Evolutionary conservation across 1,140 invertebrate genomes (phyloP).

Genomic region (Lutraria rhynchaena): DNA sequence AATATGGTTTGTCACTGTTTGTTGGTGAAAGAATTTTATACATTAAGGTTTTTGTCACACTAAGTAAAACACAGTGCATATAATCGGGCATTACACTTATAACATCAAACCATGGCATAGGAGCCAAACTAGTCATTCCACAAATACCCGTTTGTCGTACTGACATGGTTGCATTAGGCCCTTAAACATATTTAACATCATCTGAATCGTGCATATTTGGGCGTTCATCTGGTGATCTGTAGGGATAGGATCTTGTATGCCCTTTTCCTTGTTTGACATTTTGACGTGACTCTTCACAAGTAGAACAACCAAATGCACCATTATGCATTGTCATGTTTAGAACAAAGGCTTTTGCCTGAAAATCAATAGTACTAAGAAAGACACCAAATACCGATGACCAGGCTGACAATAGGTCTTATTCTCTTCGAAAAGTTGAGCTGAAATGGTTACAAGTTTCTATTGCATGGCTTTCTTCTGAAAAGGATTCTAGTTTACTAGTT

Average conservation of each 20-base stretch:
- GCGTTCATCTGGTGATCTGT: constrained; percentile 9
- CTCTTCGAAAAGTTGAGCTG: too few relatives aligned
- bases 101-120: constrained; percentile 47
- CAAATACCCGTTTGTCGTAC: constrained; percentile 23
- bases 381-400: too few relatives aligned
- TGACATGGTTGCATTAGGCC: neutral
- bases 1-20: constrained; percentile 48
- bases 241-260: constrained; percentile 37
- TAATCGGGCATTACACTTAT: constrained; percentile 46
- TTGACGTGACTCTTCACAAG: constrained; percentile 35
- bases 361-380: constrained; percentile 39
- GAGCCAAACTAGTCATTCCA: constrained; percentile 25
- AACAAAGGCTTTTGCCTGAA: constrained; percentile 12
- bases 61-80: constrained; percentile 55
- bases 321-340: neutral
- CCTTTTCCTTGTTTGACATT: constrained; percentile 41
- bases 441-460: too few relatives aligned
- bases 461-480: too few relatives aligned
- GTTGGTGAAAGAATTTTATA: constrained; percentile 36
- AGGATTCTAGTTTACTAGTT: too few relatives aligned
- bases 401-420: too few relatives aligned
- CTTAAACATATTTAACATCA: constrained; percentile 30
- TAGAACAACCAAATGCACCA: constrained; percentile 37
- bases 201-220: constrained; percentile 15
- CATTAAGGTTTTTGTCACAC: constrained; percentile 53